phyloP scores from a whole-genome alignment of 2,797 vertebrate genomes.

The Eutrigla gurnardus region DNA sequence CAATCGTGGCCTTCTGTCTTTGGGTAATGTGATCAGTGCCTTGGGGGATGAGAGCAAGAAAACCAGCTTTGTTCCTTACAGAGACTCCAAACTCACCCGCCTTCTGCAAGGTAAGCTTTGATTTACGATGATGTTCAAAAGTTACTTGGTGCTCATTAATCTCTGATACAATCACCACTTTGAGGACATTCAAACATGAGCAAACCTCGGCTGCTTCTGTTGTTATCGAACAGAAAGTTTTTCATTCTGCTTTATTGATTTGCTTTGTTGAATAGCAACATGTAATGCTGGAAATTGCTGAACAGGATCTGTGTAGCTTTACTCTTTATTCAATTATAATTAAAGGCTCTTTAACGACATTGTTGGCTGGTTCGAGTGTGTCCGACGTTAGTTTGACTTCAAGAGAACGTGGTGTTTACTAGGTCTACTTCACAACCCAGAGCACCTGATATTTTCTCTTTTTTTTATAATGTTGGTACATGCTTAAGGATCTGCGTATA shows the following conservation, averaged over 20 bases:
- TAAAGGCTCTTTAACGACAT: no score
- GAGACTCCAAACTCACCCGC: constrained; percentile 92
- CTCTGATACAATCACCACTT: constrained; percentile 3
- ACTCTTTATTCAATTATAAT: no score
- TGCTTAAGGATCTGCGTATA: neutral
- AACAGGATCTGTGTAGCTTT: no score
- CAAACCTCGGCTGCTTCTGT: neutral
- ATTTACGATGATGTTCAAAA: constrained; percentile 34
- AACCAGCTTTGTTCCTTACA: constrained; percentile 90
- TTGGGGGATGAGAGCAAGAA: constrained; percentile 92
- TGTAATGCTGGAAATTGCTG: neutral
- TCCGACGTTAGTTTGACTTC: no score
- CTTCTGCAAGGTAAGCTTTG: constrained; percentile 88
- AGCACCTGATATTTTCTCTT: no score
- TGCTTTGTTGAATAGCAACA: neutral
- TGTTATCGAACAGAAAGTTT: neutral
- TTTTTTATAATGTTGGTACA: neutral
- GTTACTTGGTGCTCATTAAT: constrained; percentile 14
- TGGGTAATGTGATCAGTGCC: constrained; percentile 92
- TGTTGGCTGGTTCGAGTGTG: no score
- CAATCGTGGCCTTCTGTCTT: constrained; percentile 92
- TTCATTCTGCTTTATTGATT: neutral
- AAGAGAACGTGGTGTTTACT: no score
- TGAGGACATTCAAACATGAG: constrained; percentile 18
- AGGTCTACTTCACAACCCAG: no score